phyloP scores from a whole-genome alignment of 2,113 vertebrate species.

The Psammodynastes pulverulentus region DNA sequence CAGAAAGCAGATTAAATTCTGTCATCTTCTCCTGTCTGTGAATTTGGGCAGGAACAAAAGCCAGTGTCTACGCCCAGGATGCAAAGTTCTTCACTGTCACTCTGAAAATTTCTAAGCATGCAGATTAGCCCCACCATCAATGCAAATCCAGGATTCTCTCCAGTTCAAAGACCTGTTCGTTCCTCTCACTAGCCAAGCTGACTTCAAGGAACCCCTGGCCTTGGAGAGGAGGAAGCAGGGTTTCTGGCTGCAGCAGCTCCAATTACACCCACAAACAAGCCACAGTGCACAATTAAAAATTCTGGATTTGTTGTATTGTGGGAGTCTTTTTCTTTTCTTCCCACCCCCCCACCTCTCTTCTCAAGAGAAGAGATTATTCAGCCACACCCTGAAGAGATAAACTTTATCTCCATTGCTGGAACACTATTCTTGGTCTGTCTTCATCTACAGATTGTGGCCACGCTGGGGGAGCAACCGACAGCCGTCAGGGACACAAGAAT shows the following conservation, averaged over 20 bases:
- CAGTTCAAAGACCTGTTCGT: neutral
- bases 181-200: neutral
- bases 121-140: slow-evolving; percentile 1
- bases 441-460: slow-evolving; percentile 15
- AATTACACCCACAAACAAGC: neutral
- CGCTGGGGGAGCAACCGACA: neutral
- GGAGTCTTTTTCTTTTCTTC: neutral
- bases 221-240: neutral
- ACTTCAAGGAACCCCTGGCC: neutral
- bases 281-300: neutral
- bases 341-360: neutral
- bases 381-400: slow-evolving; percentile 5
- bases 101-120: slow-evolving; percentile 23
- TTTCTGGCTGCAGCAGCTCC: neutral
- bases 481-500: neutral
- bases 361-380: neutral
- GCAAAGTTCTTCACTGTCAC: slow-evolving; percentile 2
- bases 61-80: neutral
- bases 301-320: neutral
- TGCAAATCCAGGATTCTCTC: neutral
- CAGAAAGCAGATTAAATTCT: neutral
- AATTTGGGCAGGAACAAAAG: neutral
- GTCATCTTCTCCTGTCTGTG: neutral
- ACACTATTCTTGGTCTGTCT: neutral
- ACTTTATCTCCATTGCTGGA: neutral